phyloP scores from a whole-genome alignment of 2,888 invertebrate species.

The Orthosia incerta region DNA sequence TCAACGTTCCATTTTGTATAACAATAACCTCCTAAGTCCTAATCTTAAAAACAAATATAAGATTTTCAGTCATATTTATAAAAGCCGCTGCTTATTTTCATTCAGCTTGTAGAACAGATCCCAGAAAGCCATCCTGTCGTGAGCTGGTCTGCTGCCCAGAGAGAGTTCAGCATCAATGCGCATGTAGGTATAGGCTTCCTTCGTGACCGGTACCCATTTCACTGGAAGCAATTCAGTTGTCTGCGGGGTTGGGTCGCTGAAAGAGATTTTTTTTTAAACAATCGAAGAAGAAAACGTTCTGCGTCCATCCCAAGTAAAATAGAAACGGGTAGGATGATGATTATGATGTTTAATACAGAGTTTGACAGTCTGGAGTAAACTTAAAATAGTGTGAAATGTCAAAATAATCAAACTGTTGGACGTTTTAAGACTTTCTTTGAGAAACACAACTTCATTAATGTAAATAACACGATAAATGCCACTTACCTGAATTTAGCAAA shows the following conservation, averaged over 20 bases:
- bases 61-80: not conserved
- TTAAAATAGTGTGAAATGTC: not conserved
- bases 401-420: not conserved
- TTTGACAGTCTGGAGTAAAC: no score
- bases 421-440: not conserved
- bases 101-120: slow-evolving; percentile 73
- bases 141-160: slow-evolving; percentile 67
- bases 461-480: not conserved
- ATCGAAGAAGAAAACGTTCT: not conserved
- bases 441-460: not conserved
- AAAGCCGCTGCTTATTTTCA: slow-evolving; percentile 30
- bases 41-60: no score
- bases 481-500: slow-evolving; percentile 81
- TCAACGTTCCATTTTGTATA: no score
- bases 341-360: not conserved
- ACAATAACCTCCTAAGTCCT: no score
- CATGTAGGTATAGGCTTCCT: slow-evolving; percentile 64
- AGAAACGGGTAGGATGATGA: not conserved
- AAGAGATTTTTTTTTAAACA: slow-evolving; percentile 33
- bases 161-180: slow-evolving; percentile 68
- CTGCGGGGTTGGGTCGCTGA: slow-evolving; percentile 77
- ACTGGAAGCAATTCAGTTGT: slow-evolving; percentile 71
- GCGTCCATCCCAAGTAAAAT: not conserved
- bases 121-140: slow-evolving; percentile 75
- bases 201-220: slow-evolving; percentile 71